Evolutionary conservation across 2,113 vertebrate genomes (phyloP).

Genomic region (Sitta europaea): DNA sequence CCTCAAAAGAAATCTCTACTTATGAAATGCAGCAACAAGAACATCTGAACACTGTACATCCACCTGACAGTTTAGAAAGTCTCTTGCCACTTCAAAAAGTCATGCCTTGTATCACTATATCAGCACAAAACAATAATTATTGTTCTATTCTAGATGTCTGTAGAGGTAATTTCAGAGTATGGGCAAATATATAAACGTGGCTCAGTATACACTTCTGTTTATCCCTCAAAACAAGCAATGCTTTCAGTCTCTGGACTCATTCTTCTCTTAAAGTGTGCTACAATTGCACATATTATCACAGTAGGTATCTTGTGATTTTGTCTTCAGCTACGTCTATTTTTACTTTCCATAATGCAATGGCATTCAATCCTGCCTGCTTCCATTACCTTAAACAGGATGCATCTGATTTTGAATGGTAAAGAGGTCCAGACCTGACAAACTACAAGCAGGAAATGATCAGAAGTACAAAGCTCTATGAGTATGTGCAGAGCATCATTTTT

Average conservation of each 20-base stretch:
- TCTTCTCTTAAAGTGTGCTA: neutral
- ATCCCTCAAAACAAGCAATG: neutral
- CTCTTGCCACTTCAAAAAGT: neutral
- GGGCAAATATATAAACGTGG: neutral
- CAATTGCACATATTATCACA: neutral
- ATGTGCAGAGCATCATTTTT: neutral
- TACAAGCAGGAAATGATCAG: neutral
- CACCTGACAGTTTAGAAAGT: neutral
- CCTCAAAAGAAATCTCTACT: neutral
- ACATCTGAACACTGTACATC: neutral
- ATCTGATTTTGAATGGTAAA: neutral
- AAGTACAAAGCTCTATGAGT: neutral
- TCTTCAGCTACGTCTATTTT: neutral
- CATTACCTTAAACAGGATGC: neutral
- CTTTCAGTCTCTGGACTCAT: neutral
- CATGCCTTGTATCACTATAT: neutral
- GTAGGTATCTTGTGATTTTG: neutral
- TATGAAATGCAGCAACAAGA: neutral
- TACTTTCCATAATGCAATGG: neutral
- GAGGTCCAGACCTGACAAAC: neutral
- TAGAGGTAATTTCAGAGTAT: neutral
- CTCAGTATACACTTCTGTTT: neutral
- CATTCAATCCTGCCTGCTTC: neutral
- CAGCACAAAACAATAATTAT: neutral
- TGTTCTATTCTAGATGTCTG: neutral